Evolutionary conservation across 2,113 vertebrate species (phyloP), one percentile per base, ranked within the genome.

Genomic region (Eupsittula cactorum): DNA sequence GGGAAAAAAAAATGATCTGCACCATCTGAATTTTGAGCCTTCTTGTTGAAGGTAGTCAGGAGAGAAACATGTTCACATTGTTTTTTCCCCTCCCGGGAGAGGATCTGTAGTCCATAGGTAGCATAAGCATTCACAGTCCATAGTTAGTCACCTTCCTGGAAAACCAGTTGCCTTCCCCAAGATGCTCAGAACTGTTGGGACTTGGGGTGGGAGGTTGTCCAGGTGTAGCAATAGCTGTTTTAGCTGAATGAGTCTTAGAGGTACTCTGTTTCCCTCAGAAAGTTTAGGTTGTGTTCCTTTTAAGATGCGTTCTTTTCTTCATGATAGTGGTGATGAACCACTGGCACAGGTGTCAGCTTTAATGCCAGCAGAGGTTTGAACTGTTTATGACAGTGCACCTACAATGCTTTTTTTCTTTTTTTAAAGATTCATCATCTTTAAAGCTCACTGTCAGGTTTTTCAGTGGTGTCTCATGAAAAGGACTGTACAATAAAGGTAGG

Each of bases 371-470:
- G 83, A 97, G 96, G 94, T 95, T 95, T 97, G 60, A 97, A 95
- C 94, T 92, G 92, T 95, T 90, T 27, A 95, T 95, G 88, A 86
- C 96, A 97, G 94, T 93, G 92, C 94, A 97, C 77, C 94, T 96
- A 97, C 96, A 97, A 95, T 93, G 96, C 92, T 97, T 92, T 90
- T 97, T 96, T 97, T 96, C 95, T 97, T 96, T 94, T 97, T 96
- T 97, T 97, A 95, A 97, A 97, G 96, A 97, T 97, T 97, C 96
- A 95, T 96, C 96, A 96, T 96, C 94, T 97, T 96, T 96, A 97
- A 97, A 96, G 95, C 95, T 96, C 95, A 97, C 96, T 96, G 79
- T 96, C 96, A 96, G 95, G 96, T 96, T 97, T 96, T 96, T 96
- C 94, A 95, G 90, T 96, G 90, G 93, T 97, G 94, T 96, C 93